These are phyloP conservation scores for Cryptotis parvus DNA, from an alignment of 2,113 vertebrate species.

Conservation along the genomic window DNA sequence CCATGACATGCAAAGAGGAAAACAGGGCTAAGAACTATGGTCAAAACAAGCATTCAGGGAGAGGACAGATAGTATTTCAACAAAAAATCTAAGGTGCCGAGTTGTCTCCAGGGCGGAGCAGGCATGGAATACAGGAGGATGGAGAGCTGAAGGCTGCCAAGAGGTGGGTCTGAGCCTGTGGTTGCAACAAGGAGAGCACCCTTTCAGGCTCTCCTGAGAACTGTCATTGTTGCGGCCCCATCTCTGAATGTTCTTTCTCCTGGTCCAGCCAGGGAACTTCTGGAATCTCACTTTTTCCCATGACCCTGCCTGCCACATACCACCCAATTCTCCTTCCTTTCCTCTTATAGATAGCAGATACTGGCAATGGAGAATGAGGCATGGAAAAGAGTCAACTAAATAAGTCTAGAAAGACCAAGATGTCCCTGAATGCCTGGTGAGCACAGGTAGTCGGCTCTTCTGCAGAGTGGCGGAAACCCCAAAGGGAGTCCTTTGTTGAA, in stretches of 20 bases:
- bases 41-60: not conserved
- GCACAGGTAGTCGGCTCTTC: no score
- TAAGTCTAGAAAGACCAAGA: not conserved
- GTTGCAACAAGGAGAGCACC: no score
- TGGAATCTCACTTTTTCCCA: not conserved
- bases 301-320: not conserved
- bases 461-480: no score
- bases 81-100: no score
- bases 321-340: not conserved
- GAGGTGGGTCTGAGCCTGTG: no score
- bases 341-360: not conserved
- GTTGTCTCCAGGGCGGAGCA: accelerated
- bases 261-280: not conserved
- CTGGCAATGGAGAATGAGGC: not conserved
- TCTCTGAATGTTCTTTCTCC: not conserved
- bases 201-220: no score
- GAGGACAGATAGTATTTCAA: not conserved
- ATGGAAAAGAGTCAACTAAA: not conserved
- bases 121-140: not conserved
- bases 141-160: no score
- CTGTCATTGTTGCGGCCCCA: no score
- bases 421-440: no score
- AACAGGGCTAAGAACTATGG: not conserved
- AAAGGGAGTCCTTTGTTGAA: no score
- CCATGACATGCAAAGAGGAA: not conserved